Base-by-base conservation (phyloP, 2,113 vertebrate species). In the Nyctereutes procyonoides region DNA sequence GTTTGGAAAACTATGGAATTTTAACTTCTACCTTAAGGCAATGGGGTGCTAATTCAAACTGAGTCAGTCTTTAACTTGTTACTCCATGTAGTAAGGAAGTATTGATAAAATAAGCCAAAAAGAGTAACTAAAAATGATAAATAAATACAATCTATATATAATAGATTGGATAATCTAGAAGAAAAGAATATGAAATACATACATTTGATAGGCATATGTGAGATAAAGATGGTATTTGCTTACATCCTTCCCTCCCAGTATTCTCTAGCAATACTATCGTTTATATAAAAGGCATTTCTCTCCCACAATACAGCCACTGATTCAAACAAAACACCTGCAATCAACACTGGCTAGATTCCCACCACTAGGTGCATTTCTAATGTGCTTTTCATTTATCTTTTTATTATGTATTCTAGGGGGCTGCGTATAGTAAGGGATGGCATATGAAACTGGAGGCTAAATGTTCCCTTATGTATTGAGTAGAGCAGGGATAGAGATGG, bases 371-470 rank as follows among this genome's bases (percentile, higher is more conserved):
- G 65, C 60, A 88, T 95, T 96, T 65, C 69, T 93, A 89, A 90
- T 90, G 55, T 88, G 53, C 38, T 93, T 92, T 94, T 94, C 63
- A 93, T 89, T 82, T 96, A 51, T 82, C 53, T 81, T 95, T 98
- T 83, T 83, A 71, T 93, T 80, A 58, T 82, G 69, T 94, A 85
- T 96, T 97, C 69, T 76, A 76, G 58, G 56, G 85, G 30, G 32
- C 28, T 90, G 48, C 30, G 17, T 76, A 48, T 60, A 71, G 38
- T 51, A 83, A 96, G 38, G 17, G 51, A 19, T 53, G 35, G 55
- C 71, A 82, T 51, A 58, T 67, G 76, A 96, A 92, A 65, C 28
- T 26, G 0, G 1, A 69, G 16, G 69, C 63, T 95, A 92, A 96
- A 94, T 90, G 80, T 94, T 81, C 94, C 77, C 71, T 92, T 43